Base-by-base conservation (phyloP, 2,113 vertebrate species). In the Pleuronectes platessa region DNA sequence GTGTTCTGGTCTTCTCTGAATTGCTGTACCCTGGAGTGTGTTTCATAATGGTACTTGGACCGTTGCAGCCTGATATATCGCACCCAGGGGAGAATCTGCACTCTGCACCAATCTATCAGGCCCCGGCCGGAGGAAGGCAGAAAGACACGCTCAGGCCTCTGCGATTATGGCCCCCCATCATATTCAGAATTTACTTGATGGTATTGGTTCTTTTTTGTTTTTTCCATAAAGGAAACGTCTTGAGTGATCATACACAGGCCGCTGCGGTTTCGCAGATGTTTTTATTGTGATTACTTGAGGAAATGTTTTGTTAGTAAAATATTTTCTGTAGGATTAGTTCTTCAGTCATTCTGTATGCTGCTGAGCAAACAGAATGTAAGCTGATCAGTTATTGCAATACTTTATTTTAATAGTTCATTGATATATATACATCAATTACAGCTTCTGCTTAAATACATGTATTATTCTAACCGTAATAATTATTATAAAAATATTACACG, bases 221-320 rank as follows among this genome's bases (percentile, higher is more conserved):
- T 62, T 23, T 61, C 61, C 67, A 37, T 64, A 27, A 61, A 72
- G 81, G 74, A 89, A 86, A 88, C 55, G 81, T 88, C 86, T 54
- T 76, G 75, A 87, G 68, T 81, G 91, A 93, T 91, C 88, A 67
- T 74, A 23, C 60, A 26, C 86, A 91, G 91, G 82, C 82, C 67
- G 53, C 66, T 85, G 84, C 31, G 63, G 82, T 87, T 89, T 88
- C 65, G 76, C 88, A 77, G 82, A 83, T 87, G 92, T 92, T 92
- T 92, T 86, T 89, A 84, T 91, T 93, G 86, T 88, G 88, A 92
- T 93, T 93, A 89, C 87, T 92, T 90, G 78, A 87, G 88, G 90
- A 92, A 93, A 93, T 92, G 84, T 94, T 94, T 85, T 90, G 85
- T 92, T 92, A 79, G 91, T 71, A 54, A 66, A 82, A 84, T 82